Evolutionary conservation across 2,797 vertebrate genomes (phyloP).

Genomic region (Rhinichthys osculus): DNA sequence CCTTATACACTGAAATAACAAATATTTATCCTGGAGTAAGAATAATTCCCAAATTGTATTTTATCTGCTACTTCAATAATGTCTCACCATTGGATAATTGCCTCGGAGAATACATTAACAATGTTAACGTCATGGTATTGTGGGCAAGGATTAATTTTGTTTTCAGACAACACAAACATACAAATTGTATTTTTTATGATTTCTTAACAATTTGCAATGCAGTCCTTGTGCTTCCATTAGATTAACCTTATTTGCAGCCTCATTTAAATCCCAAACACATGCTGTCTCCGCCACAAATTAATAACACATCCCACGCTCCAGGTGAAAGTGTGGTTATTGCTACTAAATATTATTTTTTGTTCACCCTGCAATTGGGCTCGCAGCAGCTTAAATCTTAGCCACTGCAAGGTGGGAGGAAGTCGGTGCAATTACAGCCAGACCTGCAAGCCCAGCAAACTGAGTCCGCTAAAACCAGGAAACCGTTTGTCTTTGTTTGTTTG

Average conservation of each 20-base stretch:
- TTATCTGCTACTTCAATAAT: slow-evolving; percentile 66
- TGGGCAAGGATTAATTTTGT: slow-evolving; percentile 62
- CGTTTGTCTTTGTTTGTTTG: slow-evolving; percentile 70
- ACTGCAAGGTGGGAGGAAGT: slow-evolving; percentile 26
- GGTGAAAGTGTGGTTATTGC: slow-evolving; percentile 64
- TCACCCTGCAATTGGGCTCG: slow-evolving; percentile 43
- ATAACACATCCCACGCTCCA: slow-evolving; percentile 63
- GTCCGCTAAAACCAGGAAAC: slow-evolving; percentile 70
- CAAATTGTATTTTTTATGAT: slow-evolving; percentile 66
- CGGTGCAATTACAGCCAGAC: slow-evolving; percentile 66
- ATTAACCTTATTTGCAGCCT: slow-evolving; percentile 67
- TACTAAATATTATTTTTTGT: slow-evolving; percentile 59
- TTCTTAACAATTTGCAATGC: slow-evolving; percentile 68
- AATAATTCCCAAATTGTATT: slow-evolving; percentile 58
- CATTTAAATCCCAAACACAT: slow-evolving; percentile 64
- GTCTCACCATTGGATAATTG: slow-evolving; percentile 64
- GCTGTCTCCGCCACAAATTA: slow-evolving; percentile 64
- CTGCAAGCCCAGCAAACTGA: slow-evolving; percentile 67
- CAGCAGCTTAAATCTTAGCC: slow-evolving; percentile 31
- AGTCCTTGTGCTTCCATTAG: slow-evolving; percentile 63
- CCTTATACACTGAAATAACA: slow-evolving; percentile 27
- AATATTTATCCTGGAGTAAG: slow-evolving; percentile 49
- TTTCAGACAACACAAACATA: slow-evolving; percentile 64
- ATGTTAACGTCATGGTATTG: slow-evolving; percentile 62
- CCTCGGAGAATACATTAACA: slow-evolving; percentile 61